phyloP scores from a whole-genome alignment of 1,140 invertebrate genomes.

The Nasonia vitripennis region DNA sequence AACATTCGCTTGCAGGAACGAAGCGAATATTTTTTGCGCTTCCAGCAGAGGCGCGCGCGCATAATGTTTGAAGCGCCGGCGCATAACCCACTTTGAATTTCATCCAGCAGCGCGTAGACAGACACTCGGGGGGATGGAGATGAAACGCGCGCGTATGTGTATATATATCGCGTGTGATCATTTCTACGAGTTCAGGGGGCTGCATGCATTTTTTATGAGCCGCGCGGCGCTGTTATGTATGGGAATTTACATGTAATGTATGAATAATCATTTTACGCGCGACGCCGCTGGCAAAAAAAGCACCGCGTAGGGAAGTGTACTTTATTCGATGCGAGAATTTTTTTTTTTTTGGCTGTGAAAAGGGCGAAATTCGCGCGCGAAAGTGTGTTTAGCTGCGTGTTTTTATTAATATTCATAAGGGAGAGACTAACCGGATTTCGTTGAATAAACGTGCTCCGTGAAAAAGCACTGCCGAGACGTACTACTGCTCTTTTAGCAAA shows the following conservation, averaged over 20 bases:
- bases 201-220: neutral
- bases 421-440: neutral
- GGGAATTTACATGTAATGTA: neutral
- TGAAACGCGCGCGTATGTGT: neutral
- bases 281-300: neutral
- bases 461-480: no score
- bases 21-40: neutral
- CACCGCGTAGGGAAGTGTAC: no score
- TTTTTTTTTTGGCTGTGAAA: neutral
- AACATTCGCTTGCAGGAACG: neutral
- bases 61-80: neutral
- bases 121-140: neutral
- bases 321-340: neutral
- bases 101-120: neutral
- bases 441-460: neutral
- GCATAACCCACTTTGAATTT: conserved; percentile 1
- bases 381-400: neutral
- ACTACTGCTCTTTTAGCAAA: no score
- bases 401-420: neutral
- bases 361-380: neutral
- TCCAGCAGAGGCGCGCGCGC: no score
- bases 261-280: neutral
- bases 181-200: neutral
- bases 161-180: neutral
- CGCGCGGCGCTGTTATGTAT: neutral